phyloP scores from a whole-genome alignment of 2,113 vertebrate species.

The Oophaga pumilio region DNA sequence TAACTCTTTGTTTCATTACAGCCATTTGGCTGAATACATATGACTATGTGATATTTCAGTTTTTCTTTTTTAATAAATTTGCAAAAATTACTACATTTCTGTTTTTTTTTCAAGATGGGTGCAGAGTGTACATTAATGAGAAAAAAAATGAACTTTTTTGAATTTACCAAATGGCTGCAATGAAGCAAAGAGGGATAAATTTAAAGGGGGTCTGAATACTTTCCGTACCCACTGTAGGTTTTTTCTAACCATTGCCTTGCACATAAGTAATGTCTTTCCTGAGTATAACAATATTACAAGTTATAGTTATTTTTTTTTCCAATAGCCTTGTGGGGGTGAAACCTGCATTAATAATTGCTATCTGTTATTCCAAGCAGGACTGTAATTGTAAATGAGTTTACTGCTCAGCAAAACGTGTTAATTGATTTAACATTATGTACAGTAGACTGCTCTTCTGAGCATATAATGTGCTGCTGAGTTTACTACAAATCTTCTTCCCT shows the following conservation, averaged over 20 bases:
- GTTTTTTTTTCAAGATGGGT: too few relatives aligned
- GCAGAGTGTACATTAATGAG: too few relatives aligned
- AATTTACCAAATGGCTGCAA: too few relatives aligned
- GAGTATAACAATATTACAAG: not conserved
- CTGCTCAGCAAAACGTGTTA: slow-evolving; percentile 46
- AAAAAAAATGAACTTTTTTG: too few relatives aligned
- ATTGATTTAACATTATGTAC: not conserved
- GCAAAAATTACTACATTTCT: too few relatives aligned
- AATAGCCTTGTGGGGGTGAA: not conserved
- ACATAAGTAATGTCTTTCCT: not conserved
- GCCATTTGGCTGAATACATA: too few relatives aligned
- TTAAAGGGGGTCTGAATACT: too few relatives aligned
- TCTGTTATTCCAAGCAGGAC: slow-evolving; percentile 42
- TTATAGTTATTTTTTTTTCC: not conserved
- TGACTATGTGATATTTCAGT: too few relatives aligned
- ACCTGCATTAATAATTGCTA: slow-evolving; percentile 43
- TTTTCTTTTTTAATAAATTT: too few relatives aligned
- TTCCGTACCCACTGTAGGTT: too few relatives aligned
- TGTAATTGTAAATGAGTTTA: not conserved
- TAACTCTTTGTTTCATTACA: too few relatives aligned
- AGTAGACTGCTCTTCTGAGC: not conserved
- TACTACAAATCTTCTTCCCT: not conserved
- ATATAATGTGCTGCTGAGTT: not conserved
- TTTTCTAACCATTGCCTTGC: not conserved
- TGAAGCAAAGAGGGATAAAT: too few relatives aligned